A percentile compares a stretch with the other conserved stretches of the same genome.
phyloP scores from a whole-genome alignment of 2,888 invertebrate species.

The Trypoxylon attenuatum region DNA sequence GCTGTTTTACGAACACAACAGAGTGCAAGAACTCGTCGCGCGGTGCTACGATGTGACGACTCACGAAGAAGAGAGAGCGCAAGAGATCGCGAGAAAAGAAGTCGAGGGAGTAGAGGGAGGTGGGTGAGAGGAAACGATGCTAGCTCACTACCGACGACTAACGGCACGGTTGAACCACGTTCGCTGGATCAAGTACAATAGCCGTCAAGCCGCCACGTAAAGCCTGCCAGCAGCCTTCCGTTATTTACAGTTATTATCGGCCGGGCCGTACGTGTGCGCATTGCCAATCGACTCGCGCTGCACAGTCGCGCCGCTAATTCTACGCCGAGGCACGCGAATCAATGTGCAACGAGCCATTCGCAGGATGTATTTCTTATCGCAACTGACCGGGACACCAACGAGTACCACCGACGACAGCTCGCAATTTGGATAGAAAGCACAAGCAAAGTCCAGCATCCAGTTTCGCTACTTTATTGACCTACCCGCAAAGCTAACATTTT shows the following conservation, averaged over 20 bases:
- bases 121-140: slow-evolving; percentile 25
- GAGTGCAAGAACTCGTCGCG: slow-evolving; percentile 48
- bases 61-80: slow-evolving; percentile 47
- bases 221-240: slow-evolving; percentile 18
- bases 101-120: slow-evolving; percentile 30
- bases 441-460: too few species aligned
- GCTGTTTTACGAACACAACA: slow-evolving; percentile 63
- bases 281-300: slow-evolving; percentile 1
- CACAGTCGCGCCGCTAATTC: slow-evolving; percentile 4
- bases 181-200: slow-evolving; percentile 53
- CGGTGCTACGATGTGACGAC: slow-evolving; percentile 49
- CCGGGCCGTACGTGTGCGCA: slow-evolving; percentile 1
- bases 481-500: too few species aligned
- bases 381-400: too few species aligned
- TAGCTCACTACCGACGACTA: too few species aligned
- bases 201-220: slow-evolving; percentile 19
- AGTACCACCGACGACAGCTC: too few species aligned
- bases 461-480: too few species aligned
- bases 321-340: neutral
- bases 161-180: too few species aligned
- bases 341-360: too few species aligned
- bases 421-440: too few species aligned
- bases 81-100: too few species aligned
- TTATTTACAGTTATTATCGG: slow-evolving; percentile 52
- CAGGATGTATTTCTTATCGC: too few species aligned